Base-by-base conservation (phyloP, 2,888 invertebrate species). In the Hypselothyrea guttata region DNA sequence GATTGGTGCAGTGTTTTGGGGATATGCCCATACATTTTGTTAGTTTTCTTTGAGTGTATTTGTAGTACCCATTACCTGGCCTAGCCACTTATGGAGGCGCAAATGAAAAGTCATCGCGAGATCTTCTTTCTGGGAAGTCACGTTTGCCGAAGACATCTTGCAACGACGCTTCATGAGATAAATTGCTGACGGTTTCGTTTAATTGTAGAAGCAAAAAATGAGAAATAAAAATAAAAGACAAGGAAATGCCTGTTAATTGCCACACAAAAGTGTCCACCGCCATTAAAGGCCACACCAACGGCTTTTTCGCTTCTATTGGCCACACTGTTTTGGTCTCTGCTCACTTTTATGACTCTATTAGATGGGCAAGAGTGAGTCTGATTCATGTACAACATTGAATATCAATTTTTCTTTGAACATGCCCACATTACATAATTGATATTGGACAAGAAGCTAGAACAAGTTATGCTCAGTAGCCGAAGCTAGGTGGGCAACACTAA, bases 81-180 rank as follows among this genome's bases (percentile, higher is more conserved):
- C 48, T 74, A 60, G 71, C 86, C 86, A 77, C 78, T 86, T 88
- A 87, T 86, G 87, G 87, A 79, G 86, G 88, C 88, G 87, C 87
- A 88, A 86, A 86, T 86, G 84, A 83, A 84, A 84, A 61, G 30
- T 76, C 22, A 22, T 2, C 68, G 71, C 60, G 63, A 64, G 46
- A 37, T 48, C 65, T 83, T 83, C 66, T 77, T 83, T 57, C 79
- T 75, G 83, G 73, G 74, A 62, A 84, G 84, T 84, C 77, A 74
- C 74, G 75, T 82, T 77, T 61, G 58, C 37, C 31, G 47, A 45
- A 27, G 18, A 27, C 49, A 42, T 46, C 53, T 52, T 40, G 38
- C 5, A 4, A 4, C 7, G 55, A 53, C 44, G 56, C 52, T 61
- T 54, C 62, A 75, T 71, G 71, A 22, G 22, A 79, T 84, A 86